A percentile compares a stretch with the other conserved stretches of the same genome.
Conservation (phyloP, 2,888 invertebrate species). For the Ceramica pisi region DNA sequence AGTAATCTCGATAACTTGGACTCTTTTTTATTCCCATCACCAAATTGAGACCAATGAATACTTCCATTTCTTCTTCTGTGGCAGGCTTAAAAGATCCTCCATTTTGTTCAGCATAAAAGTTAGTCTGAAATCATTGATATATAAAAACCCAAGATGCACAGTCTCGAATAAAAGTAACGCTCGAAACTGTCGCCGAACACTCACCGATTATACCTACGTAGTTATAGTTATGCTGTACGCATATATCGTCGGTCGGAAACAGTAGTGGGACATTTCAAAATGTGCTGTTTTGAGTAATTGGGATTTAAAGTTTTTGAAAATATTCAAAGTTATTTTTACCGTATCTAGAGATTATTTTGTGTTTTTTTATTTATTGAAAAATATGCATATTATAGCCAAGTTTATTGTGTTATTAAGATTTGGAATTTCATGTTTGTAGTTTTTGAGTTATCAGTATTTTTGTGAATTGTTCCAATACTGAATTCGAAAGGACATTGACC, state of each 20-base stretch:
- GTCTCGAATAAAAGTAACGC: too few species aligned
- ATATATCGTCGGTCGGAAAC: slow-evolving; percentile 10
- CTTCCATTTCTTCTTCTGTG: too few species aligned
- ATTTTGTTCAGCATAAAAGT: too few species aligned
- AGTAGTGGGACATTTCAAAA: slow-evolving; percentile 10
- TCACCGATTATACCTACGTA: too few species aligned
- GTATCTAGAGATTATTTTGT: slow-evolving; percentile 6
- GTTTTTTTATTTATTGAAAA: slow-evolving; percentile 11
- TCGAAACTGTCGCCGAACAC: too few species aligned
- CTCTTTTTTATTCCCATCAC: too few species aligned
- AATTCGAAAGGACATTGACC: background rate
- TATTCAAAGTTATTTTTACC: slow-evolving; percentile 7
- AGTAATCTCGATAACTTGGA: too few species aligned
- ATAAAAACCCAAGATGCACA: too few species aligned
- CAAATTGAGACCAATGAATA: too few species aligned
- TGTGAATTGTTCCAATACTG: slow-evolving; percentile 9
- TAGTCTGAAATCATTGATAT: too few species aligned
- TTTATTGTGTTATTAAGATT: slow-evolving; percentile 10
- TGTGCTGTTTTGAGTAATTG: background rate
- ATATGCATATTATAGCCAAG: slow-evolving; percentile 5
- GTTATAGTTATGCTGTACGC: too few species aligned
- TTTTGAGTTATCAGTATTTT: slow-evolving; percentile 7
- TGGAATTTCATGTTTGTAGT: slow-evolving; percentile 7
- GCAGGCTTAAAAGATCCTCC: too few species aligned
- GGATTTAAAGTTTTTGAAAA: slow-evolving; percentile 15